Evolutionary conservation across 2,888 invertebrate species (phyloP).

Genomic region (Drosophila falleni): DNA sequence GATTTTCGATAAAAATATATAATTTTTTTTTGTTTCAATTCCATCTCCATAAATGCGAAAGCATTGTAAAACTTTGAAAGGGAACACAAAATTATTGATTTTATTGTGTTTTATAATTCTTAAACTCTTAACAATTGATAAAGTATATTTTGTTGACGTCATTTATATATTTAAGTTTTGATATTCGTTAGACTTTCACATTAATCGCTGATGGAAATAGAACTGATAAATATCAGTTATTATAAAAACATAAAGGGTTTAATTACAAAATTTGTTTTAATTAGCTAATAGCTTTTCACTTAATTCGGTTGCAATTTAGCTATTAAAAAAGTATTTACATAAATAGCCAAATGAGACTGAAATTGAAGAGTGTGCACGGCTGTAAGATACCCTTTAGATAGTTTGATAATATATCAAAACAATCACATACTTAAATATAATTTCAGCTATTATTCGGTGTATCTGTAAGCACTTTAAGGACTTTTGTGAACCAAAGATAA

Average conservation of each 20-base stretch:
- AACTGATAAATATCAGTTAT: background rate
- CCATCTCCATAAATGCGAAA: background rate
- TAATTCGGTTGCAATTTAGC: constrained; percentile 16
- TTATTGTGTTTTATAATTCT: background rate
- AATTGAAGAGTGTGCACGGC: background rate
- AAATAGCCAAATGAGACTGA: background rate
- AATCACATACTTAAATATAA: background rate
- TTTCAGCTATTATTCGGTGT: background rate
- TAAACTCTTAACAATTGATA: background rate
- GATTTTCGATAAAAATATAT: too few relatives aligned
- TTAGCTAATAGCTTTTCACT: constrained; percentile 28
- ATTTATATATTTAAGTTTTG: background rate
- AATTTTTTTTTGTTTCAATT: background rate
- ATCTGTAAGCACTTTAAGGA: background rate
- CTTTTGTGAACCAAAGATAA: background rate
- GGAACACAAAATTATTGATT: background rate
- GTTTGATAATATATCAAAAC: too few relatives aligned
- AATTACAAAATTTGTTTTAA: constrained; percentile 3
- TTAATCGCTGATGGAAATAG: background rate
- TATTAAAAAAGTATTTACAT: background rate
- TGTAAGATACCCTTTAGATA: background rate
- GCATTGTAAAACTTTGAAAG: background rate
- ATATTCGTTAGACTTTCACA: background rate
- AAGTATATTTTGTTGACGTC: background rate
- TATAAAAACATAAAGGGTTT: background rate